phyloP scores from a whole-genome alignment of 2,113 vertebrate genomes.

The Amazona vittata region DNA sequence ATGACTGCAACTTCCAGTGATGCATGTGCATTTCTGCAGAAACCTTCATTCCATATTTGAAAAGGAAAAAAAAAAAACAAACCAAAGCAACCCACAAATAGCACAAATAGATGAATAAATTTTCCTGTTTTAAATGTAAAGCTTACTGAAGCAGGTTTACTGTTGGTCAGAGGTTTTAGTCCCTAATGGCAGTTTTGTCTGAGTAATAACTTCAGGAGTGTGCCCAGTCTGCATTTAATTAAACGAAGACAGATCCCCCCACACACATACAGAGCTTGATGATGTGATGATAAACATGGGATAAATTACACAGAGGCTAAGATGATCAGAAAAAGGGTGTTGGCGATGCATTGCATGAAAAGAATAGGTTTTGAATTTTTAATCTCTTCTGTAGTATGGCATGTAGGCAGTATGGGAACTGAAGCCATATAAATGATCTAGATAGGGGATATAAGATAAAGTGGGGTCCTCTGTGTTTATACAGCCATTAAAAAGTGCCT shows the following conservation, averaged over 20 bases:
- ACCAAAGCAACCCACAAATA: neutral
- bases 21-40: neutral
- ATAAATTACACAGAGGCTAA: conserved; percentile 38
- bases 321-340: conserved; percentile 4
- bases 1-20: neutral
- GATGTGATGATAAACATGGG: conserved; percentile 36
- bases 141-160: neutral
- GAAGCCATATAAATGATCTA: conserved; percentile 13
- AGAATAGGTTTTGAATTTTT: conserved; percentile 14
- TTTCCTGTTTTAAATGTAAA: neutral
- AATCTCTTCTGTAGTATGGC: neutral
- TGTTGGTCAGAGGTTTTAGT: neutral
- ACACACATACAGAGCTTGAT: neutral
- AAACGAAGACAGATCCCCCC: neutral
- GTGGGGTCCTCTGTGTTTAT: conserved; percentile 43
- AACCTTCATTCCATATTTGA: neutral
- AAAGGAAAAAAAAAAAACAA: neutral
- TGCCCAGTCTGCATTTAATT: conserved; percentile 52
- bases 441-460: conserved; percentile 29
- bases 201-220: conserved; percentile 40
- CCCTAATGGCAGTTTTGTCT: conserved; percentile 12
- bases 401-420: conserved; percentile 15
- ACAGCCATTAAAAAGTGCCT: conserved; percentile 40
- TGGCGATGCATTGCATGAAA: neutral
- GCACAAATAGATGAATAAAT: neutral